These are phyloP conservation scores for Epinephelus cyanopodus DNA, from an alignment of 2,113 vertebrate genomes.

Conservation along the genomic window DNA sequence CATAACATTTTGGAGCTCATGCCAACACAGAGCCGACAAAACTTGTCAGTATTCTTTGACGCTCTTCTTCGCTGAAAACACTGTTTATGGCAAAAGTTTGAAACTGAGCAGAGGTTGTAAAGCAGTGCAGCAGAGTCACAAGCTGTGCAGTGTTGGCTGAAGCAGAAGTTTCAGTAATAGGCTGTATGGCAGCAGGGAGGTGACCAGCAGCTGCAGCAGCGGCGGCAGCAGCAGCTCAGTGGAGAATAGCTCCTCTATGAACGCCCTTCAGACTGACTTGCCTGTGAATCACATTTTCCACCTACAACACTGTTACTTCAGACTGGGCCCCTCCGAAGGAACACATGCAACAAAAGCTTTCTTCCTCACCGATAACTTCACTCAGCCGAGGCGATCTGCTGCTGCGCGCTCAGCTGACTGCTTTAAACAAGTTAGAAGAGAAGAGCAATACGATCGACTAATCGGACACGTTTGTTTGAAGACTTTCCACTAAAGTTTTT, in stretches of 20 bases:
- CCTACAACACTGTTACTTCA: conserved; percentile 44
- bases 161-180: not conserved
- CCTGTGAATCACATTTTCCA: conserved; percentile 82
- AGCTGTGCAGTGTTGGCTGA: not conserved
- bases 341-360: not conserved
- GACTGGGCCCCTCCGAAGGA: conserved; percentile 42
- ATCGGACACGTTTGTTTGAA: not conserved
- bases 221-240: conserved; percentile 17
- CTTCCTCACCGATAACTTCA: not conserved
- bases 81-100: not conserved
- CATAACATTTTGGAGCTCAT: not conserved
- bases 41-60: not conserved
- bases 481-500: not conserved
- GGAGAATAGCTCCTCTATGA: conserved; percentile 73
- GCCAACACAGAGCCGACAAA: not conserved
- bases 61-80: not conserved
- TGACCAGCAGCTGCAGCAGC: conserved; percentile 45
- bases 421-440: not conserved
- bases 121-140: not conserved
- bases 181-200: conserved; percentile 54
- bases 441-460: not conserved
- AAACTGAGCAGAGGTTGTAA: too few relatives aligned
- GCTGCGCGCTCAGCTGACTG: not conserved
- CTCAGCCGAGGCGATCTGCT: not conserved
- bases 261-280: conserved; percentile 60